Percentiles rank a stretch among this genome's conserved stretches.
These are phyloP conservation scores for Acrobasis consociella DNA, from an alignment of 2,888 invertebrate genomes.

Conservation along the genomic window DNA sequence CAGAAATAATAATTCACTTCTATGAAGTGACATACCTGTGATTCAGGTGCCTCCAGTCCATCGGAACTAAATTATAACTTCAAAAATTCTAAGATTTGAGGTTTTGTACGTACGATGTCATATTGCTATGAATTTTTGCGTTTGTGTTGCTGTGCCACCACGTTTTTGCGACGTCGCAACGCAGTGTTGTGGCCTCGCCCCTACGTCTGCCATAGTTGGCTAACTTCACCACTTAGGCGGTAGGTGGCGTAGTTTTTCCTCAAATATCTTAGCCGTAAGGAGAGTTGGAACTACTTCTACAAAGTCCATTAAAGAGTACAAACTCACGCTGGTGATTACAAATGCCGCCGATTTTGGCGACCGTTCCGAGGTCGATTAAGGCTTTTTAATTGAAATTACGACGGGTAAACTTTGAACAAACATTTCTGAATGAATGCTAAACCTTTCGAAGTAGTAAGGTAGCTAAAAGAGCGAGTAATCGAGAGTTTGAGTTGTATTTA, in stretches of 20 bases:
- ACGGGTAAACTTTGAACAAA: slow-evolving; percentile 49
- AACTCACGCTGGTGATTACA: slow-evolving; percentile 77
- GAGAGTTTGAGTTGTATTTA: slow-evolving; percentile 23
- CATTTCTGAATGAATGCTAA: slow-evolving; percentile 36
- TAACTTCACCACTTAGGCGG: slow-evolving; percentile 76
- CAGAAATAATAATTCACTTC: no score
- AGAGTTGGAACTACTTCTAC: slow-evolving; percentile 80
- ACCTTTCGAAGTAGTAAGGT: slow-evolving; percentile 29
- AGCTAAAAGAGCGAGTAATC: slow-evolving; percentile 22
- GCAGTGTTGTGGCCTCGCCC: no score
- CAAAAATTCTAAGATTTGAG: no score
- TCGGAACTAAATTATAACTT: no score
- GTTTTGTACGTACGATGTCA: no score
- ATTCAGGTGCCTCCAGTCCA: no score
- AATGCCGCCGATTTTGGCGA: slow-evolving; percentile 74
- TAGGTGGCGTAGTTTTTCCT: slow-evolving; percentile 78
- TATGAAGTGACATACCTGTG: no score
- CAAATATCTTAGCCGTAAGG: slow-evolving; percentile 81
- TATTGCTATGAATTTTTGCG: no score
- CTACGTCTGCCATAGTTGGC: slow-evolving; percentile 62
- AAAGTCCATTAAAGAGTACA: slow-evolving; percentile 81
- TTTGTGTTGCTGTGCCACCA: no score
- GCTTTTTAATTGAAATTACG: slow-evolving; percentile 73
- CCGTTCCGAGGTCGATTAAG: slow-evolving; percentile 70
- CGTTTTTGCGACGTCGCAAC: no score